Evolutionary conservation across 2,888 invertebrate genomes (phyloP).

Genomic region (Callosobruchus maculatus): DNA sequence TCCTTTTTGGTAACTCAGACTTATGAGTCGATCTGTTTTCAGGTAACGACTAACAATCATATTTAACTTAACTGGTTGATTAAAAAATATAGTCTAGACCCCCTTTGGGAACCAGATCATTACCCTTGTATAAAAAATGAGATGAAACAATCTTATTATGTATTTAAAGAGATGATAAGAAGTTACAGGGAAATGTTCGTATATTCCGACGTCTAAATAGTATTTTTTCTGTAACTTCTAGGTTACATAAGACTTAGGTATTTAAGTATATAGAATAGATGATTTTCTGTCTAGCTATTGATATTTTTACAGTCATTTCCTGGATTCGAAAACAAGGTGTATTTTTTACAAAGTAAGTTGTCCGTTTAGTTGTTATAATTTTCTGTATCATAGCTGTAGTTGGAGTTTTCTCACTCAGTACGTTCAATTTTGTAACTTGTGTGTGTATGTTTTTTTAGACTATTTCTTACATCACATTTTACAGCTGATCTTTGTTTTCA

Average conservation of each 20-base stretch:
- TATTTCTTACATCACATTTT: conserved; percentile 10
- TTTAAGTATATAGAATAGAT: conserved; percentile 13
- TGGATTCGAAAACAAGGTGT: conserved; percentile 2
- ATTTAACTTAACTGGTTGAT: conserved; percentile 6
- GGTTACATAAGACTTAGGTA: conserved; percentile 31
- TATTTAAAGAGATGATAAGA: conserved; percentile 17
- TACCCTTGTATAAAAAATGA: conserved; percentile 26
- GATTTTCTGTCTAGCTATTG: conserved; percentile 28
- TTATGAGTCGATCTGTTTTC: not conserved
- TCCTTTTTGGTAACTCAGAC: not conserved
- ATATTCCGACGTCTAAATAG: not conserved
- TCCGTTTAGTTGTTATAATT: conserved; percentile 20
- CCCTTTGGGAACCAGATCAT: conserved; percentile 33
- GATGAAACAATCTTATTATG: conserved; percentile 34
- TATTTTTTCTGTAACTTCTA: conserved; percentile 23
- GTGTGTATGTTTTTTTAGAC: conserved; percentile 18
- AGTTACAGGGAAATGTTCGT: conserved; percentile 20
- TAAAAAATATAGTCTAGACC: conserved; percentile 29
- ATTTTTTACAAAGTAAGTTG: conserved; percentile 13
- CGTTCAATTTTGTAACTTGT: conserved; percentile 17
- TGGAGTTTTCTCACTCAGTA: conserved; percentile 20
- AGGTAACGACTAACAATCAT: not conserved
- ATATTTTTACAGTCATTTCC: conserved; percentile 13
- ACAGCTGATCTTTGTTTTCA: not conserved
- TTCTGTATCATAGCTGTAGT: conserved; percentile 20